Evolutionary conservation across 2,113 vertebrate genomes (phyloP), one percentile per base, ranked within the genome.

Genomic region (Meriones unguiculatus): DNA sequence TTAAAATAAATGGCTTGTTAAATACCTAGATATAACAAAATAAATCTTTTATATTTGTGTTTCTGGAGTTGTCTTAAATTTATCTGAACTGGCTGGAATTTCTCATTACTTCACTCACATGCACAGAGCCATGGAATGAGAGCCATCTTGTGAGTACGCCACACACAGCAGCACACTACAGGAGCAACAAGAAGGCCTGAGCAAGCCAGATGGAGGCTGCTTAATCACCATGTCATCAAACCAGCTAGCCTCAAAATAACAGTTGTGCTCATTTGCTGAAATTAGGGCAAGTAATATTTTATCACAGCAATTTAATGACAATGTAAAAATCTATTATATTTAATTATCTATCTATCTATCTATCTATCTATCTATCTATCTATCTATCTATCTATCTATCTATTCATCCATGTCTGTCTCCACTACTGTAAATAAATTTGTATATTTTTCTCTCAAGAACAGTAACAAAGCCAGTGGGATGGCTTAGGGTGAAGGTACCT

Each of bases 1-100:
- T 13, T 38, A 97, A 97, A 98, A 65, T 65, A n/a, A 85, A 18
- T 85, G 59, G 94, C 67, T 94, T 52, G 28, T 89, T 96, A 96
- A 59, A 75, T 9, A 9, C 95, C 69, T 62, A 69, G 14, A 67
- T 57, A 95, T 57, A 75, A 76, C 69, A 65, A 73, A 88, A 80
- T 52, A 81, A 62, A 87, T 65, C 59, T 92, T 52, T 57, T 12
- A 89, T n/a, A 85, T 46, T n/a, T 18, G 87, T 13, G 72, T 65
- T 87, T 41, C 4, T 67, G 1, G 67, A 77, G 1, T 62, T 35
- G 86, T 92, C 96, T 50, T 9, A 95, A 77, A 86, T 72, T 95
- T 95, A 87, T 54, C 41, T 35, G 24, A 75, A 97, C 35, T 65
- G 76, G 25, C 77, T 93, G 59, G 80, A 90, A 73, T 46, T 9